Percentiles rank a stretch among this genome's conserved stretches.
Evolutionary conservation across 2,113 vertebrate genomes (phyloP).

Genomic region (Dicaeum eximium): DNA sequence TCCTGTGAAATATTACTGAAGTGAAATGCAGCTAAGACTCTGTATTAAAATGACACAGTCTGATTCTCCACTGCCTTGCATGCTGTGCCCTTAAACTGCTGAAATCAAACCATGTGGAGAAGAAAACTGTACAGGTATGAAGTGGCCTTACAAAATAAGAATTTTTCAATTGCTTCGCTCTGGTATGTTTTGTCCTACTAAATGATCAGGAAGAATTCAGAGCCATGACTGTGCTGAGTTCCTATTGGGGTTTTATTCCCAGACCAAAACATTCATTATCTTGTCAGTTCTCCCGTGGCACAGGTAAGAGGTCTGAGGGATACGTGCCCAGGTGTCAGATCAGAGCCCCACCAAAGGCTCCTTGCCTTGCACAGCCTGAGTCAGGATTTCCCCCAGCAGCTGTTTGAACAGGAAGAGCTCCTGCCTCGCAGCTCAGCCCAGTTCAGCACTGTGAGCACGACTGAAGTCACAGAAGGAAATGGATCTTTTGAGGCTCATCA

Average conservation of each 20-base stretch:
- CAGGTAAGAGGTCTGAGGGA: background rate
- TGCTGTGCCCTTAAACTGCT: background rate
- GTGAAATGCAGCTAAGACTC: background rate
- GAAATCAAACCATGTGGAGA: background rate
- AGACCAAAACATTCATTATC: background rate
- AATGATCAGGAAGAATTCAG: background rate
- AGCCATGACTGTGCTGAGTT: background rate
- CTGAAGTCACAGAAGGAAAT: background rate
- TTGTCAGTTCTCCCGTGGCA: background rate
- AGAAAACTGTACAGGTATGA: background rate
- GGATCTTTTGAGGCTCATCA: conserved; percentile 37
- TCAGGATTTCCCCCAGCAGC: background rate
- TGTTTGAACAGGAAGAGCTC: background rate
- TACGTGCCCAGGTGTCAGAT: background rate
- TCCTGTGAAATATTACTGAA: conserved; percentile 31
- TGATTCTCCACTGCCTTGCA: background rate
- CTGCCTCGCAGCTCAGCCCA: background rate
- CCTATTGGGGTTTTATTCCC: background rate
- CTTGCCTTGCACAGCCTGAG: background rate
- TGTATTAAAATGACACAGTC: background rate
- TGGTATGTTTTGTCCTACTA: background rate
- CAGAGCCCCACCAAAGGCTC: background rate
- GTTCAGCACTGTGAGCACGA: background rate
- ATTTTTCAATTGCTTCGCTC: background rate
- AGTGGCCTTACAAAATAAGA: background rate